Percentiles rank a stretch among this genome's conserved stretches.
These are phyloP conservation scores for Schlechtendalia chinensis DNA, from an alignment of 1,140 invertebrate genomes.

Conservation along the genomic window DNA sequence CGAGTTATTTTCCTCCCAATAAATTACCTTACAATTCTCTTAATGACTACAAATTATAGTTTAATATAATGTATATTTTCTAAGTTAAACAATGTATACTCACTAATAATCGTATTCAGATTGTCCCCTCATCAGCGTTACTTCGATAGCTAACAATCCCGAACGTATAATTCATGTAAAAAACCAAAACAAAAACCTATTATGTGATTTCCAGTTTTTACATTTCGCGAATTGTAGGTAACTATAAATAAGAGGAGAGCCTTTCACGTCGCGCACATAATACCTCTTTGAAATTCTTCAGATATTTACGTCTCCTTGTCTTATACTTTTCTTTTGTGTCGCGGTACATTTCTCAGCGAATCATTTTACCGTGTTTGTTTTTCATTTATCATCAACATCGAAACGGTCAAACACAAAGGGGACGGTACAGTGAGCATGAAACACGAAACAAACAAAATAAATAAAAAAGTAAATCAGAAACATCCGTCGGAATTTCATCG, in stretches of 20 bases:
- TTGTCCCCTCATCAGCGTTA: no score
- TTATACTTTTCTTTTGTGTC: conserved; percentile 21
- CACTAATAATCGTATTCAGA: neutral
- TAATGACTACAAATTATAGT: neutral
- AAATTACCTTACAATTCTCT: neutral
- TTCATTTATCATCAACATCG: neutral
- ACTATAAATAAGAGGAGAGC: neutral
- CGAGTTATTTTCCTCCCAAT: neutral
- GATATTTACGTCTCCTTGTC: conserved; percentile 28
- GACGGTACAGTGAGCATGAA: no score
- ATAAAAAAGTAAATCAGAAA: neutral
- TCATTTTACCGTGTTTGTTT: conserved; percentile 20
- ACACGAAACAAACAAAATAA: neutral
- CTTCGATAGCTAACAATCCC: neutral
- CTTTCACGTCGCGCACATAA: neutral
- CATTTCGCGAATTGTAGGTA: neutral
- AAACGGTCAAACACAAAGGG: neutral
- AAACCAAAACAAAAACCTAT: conserved; percentile 19
- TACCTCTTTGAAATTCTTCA: conserved; percentile 5
- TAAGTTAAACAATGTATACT: neutral
- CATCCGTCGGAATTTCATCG: conserved; percentile 15
- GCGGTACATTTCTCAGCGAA: conserved; percentile 13
- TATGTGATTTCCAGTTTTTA: neutral
- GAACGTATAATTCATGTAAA: neutral
- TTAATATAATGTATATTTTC: neutral